Base-by-base conservation (phyloP, 2,113 vertebrate genomes). In the Drymodes brunneopygia region DNA sequence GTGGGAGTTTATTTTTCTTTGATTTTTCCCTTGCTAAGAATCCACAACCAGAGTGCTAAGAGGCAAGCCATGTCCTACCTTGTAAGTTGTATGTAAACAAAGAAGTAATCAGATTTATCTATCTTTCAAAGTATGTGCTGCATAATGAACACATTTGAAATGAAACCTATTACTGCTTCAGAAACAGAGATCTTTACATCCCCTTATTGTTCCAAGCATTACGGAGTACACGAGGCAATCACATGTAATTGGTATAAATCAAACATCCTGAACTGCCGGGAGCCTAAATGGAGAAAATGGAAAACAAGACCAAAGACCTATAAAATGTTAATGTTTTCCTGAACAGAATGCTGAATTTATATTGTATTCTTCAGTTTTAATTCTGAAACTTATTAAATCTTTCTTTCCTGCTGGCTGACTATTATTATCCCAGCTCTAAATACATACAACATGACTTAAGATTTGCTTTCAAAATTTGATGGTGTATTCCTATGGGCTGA, bases 281-380 rank as follows among this genome's bases (percentile, higher is more conserved):
- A 91, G 93, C 73, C 62, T 65, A 81, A 89, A 85, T 7, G 81
- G 70, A 85, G 86, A 69, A 94, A 95, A 94, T 28, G 23, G 62
- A 93, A 87, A 87, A 71, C 22, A 51, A 91, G n/a, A 79, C 84
- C 65, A 61, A 92, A 91, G 65, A 82, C 53, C 48, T 90, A 92
- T 93, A 90, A 96, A 95, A 93, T 71, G 56, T 62, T 95, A 97
- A 93, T 94, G 60, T 66, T 86, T 92, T 86, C 54, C 86, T 77
- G n/a, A 94, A 35, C 18, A 75, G 57, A 84, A 75, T 44, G n/a
- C 20, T 61, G 65, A 74, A 94, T 89, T 92, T 94, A 61, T 85
- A 85, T 54, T 85, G 16, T n/a, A 58, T 57, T 70, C 25, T 79
- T 91, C 70, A 47, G 28, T 80, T 96, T 74, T 89, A 82, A 89